phyloP scores from a whole-genome alignment of 2,888 invertebrate species.

The Argyra leucocephala region DNA sequence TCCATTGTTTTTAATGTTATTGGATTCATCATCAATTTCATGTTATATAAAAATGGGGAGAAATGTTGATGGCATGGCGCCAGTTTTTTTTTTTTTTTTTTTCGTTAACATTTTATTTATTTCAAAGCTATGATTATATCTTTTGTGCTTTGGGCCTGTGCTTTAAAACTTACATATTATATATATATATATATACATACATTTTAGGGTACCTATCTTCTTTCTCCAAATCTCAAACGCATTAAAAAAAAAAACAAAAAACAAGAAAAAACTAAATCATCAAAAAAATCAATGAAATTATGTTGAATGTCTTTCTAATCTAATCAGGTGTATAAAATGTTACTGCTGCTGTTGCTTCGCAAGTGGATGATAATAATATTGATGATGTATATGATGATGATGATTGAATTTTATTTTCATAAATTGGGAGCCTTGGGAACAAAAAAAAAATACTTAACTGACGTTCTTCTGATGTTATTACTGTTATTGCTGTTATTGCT shows the following conservation, averaged over 20 bases:
- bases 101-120: background rate
- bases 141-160: background rate
- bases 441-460: background rate
- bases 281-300: background rate
- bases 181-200: too few species aligned
- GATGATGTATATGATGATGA: background rate
- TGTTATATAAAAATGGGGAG: background rate
- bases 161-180: too few species aligned
- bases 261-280: too few species aligned
- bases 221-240: background rate
- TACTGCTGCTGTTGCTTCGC: too few species aligned
- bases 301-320: conserved; percentile 6
- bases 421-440: background rate
- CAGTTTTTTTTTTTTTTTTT: background rate
- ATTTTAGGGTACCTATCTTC: too few species aligned
- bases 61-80: conserved; percentile 6
- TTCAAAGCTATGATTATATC: background rate
- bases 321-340: background rate
- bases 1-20: background rate
- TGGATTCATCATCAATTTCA: conserved; percentile 4
- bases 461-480: background rate
- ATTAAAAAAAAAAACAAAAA: background rate
- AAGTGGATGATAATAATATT: background rate
- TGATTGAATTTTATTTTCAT: background rate
- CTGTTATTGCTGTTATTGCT: too few species aligned